Conservation (phyloP, 1,140 invertebrate genomes). For the Anastatus disparis region DNA sequence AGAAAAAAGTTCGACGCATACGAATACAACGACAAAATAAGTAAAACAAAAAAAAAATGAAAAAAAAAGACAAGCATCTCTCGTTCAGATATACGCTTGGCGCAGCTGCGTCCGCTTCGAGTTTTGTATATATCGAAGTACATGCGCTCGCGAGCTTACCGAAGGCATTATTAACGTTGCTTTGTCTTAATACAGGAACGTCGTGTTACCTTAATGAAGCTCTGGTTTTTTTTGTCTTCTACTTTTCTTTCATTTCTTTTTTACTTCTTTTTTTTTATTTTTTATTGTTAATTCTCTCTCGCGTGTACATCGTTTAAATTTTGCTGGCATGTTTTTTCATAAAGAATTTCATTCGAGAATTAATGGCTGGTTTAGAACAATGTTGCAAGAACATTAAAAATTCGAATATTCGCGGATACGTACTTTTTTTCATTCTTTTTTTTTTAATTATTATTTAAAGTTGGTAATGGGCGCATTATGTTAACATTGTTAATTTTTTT, state of each 20-base stretch:
- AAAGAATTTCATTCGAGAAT: conserved; percentile 19
- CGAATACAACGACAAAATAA: no score
- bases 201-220: conserved; percentile 29
- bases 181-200: conserved; percentile 32
- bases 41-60: neutral
- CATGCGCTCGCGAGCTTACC: neutral
- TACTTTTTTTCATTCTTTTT: no score
- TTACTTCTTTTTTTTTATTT: conserved; percentile 8
- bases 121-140: neutral
- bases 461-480: conserved; percentile 5
- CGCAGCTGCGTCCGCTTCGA: conserved; percentile 10
- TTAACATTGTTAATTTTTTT: neutral
- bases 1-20: conserved; percentile 10
- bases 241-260: no score
- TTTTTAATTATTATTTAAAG: conserved; percentile 1
- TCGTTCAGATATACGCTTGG: conserved; percentile 3
- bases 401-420: conserved; percentile 15
- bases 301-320: neutral
- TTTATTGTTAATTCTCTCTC: neutral
- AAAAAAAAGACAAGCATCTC: neutral
- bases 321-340: conserved; percentile 18
- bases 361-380: conserved; percentile 32
- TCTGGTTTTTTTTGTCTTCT: conserved; percentile 34
- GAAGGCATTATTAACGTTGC: conserved; percentile 37
- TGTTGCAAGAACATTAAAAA: conserved; percentile 26